A percentile compares a stretch with the other conserved stretches of the same genome.
phyloP scores from a whole-genome alignment of 2,888 invertebrate genomes.

The Euphydryas editha region DNA sequence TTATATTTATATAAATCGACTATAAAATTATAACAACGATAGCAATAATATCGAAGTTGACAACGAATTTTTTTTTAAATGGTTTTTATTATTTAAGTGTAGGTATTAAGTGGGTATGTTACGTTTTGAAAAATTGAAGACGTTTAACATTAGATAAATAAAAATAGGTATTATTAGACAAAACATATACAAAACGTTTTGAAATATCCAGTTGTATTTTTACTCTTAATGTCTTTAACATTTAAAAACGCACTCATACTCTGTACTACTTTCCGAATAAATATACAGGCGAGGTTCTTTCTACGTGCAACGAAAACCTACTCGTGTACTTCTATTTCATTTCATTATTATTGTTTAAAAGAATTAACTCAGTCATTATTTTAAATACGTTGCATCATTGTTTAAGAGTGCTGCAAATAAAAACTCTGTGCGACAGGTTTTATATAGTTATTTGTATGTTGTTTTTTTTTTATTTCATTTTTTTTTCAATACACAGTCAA shows the following conservation, averaged over 20 bases:
- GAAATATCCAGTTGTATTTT: constrained; percentile 12
- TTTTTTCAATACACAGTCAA: neutral
- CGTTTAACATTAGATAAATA: constrained; percentile 22
- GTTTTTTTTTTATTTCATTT: too few relatives aligned
- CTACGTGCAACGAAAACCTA: neutral
- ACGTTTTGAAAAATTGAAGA: constrained; percentile 17
- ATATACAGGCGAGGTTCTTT: neutral
- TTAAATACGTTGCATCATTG: neutral
- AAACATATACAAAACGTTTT: constrained; percentile 12
- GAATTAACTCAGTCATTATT: neutral
- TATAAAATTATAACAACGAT: constrained; percentile 60
- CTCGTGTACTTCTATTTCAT: neutral
- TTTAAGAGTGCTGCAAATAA: neutral
- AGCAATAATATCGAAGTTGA: constrained; percentile 63
- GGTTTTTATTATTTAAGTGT: constrained; percentile 39
- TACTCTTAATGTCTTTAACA: constrained; percentile 1
- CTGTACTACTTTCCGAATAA: neutral
- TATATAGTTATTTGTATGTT: neutral
- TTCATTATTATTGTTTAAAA: neutral
- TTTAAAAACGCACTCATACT: neutral
- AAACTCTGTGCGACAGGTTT: neutral
- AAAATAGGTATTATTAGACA: constrained; percentile 10
- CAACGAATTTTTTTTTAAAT: constrained; percentile 70
- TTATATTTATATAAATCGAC: constrained; percentile 47
- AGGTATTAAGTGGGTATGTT: constrained; percentile 21